Conservation (phyloP, 92 coral and sea anemone species). For the Epizoanthus rinbou region DNA sequence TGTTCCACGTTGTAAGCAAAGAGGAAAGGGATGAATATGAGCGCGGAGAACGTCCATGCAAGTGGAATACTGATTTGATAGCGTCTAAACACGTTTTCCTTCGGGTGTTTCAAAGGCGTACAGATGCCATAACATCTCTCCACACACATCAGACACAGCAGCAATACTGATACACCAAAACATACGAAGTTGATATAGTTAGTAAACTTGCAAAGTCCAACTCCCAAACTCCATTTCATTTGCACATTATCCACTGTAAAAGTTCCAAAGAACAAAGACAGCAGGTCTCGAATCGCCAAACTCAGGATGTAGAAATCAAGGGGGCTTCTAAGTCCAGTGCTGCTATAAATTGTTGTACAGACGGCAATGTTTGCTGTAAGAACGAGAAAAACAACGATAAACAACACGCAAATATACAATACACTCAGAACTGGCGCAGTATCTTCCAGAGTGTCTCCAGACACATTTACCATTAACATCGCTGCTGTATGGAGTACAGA, state of each 20-base stretch:
- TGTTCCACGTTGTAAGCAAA: slow-evolving; percentile 61
- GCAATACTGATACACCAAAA: slow-evolving; percentile 62
- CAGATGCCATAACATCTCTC: slow-evolving; percentile 82
- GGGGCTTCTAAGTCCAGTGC: slow-evolving; percentile 47
- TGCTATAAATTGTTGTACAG: slow-evolving; percentile 64
- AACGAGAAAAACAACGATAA: slow-evolving; percentile 60
- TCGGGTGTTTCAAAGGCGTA: slow-evolving; percentile 54
- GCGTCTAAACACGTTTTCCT: slow-evolving; percentile 50
- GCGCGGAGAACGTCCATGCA: slow-evolving; percentile 60
- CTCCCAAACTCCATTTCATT: slow-evolving; percentile 74
- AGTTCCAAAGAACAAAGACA: slow-evolving; percentile 79
- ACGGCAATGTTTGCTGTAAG: slow-evolving; percentile 68
- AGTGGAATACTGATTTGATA: slow-evolving; percentile 39
- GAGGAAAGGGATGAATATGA: slow-evolving; percentile 65
- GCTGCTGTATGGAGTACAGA: not conserved
- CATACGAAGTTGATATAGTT: slow-evolving; percentile 62
- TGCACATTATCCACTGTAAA: slow-evolving; percentile 81
- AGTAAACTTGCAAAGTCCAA: slow-evolving; percentile 71
- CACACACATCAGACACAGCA: slow-evolving; percentile 57
- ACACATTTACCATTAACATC: slow-evolving; percentile 27
- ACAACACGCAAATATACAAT: slow-evolving; percentile 51
- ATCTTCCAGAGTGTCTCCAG: slow-evolving; percentile 8
- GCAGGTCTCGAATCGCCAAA: slow-evolving; percentile 66
- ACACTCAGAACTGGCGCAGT: slow-evolving; percentile 50
- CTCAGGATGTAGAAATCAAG: slow-evolving; percentile 66